Percentiles rank a stretch among this genome's conserved stretches.
Conservation (phyloP, 2,888 invertebrate species). For the Lithodes maja region DNA sequence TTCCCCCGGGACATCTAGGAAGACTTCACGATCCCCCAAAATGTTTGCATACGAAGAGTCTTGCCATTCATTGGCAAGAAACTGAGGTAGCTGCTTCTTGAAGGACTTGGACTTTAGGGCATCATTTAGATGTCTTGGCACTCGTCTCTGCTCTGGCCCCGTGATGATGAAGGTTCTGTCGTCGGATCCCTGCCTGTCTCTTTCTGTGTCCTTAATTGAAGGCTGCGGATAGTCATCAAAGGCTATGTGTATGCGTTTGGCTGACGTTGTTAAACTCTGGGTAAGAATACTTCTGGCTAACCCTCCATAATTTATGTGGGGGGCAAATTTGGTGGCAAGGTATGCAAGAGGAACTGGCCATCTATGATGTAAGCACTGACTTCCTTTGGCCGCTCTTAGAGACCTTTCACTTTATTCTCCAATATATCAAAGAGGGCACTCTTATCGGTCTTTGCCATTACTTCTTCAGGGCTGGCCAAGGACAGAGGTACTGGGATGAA, state of each 20-base stretch:
- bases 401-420: not conserved
- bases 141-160: too few relatives aligned
- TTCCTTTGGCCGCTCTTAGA: not conserved
- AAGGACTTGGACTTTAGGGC: too few relatives aligned
- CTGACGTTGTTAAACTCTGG: not conserved
- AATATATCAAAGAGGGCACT: not conserved
- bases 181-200: not conserved
- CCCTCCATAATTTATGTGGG: conserved; percentile 1
- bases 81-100: too few relatives aligned
- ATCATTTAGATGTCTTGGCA: too few relatives aligned
- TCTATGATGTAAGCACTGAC: not conserved
- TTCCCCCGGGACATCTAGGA: conserved; percentile 9
- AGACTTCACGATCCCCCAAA: not conserved
- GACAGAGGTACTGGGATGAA: not conserved
- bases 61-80: too few relatives aligned
- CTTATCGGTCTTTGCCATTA: not conserved
- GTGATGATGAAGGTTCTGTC: not conserved
- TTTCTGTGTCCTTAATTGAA: conserved; percentile 22
- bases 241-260: not conserved
- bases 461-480: not conserved
- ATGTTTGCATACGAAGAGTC: too few relatives aligned
- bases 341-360: not conserved
- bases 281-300: conserved; percentile 30
- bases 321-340: conserved; percentile 17
- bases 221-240: conserved; percentile 31